Base-by-base conservation (phyloP, 2,888 invertebrate genomes). In the Diarsia dahlii region DNA sequence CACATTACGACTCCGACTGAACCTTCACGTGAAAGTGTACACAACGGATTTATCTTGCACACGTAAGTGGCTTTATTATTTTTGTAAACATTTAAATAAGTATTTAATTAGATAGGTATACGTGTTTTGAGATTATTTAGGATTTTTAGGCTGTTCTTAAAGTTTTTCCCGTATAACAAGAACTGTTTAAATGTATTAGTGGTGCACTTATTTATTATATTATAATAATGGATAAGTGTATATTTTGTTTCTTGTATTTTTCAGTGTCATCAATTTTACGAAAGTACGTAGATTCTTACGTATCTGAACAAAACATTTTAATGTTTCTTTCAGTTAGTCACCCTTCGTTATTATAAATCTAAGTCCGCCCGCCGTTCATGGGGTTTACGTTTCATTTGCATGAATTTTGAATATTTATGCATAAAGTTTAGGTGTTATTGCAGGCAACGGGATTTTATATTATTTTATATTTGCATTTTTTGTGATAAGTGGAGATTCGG, bases 11-110 rank as follows among this genome's bases (percentile, higher is more conserved):
- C 84, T 82, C 70, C 82, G 77, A 84, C 76, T 88, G 84, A 90
- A 84, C 82, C 77, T 81, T 88, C 84, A 84, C 90, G 91, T 88
- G 87, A 87, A 78, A 78, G 85, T 84, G 82, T 79, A 82, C 71
- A 83, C 82, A 80, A 78, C 80, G 85, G 87, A 84, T 85, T 87
- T 82, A 72, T 74, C 70, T 79, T 74, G 56, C 78, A 76, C 60
- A 79, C 71, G 88, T 88, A 83, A 88, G 87, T 87, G 45, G 23
- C 50, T 78, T 76, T 65, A 72, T 66, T 77, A 23, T 67, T 63
- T 63, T 76, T 70, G 23, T 64, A 12, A n/a, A 52, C 3, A 67
- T 39, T 73, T 63, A 60, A 62, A n/a, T 34, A 20, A 63, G 1
- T 45, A 34, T 13, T 39, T 12, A 54, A 34, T 34, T 45, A 34